Base-by-base conservation (phyloP, 2,888 invertebrate species). In the Drosophila kambysellisi region DNA sequence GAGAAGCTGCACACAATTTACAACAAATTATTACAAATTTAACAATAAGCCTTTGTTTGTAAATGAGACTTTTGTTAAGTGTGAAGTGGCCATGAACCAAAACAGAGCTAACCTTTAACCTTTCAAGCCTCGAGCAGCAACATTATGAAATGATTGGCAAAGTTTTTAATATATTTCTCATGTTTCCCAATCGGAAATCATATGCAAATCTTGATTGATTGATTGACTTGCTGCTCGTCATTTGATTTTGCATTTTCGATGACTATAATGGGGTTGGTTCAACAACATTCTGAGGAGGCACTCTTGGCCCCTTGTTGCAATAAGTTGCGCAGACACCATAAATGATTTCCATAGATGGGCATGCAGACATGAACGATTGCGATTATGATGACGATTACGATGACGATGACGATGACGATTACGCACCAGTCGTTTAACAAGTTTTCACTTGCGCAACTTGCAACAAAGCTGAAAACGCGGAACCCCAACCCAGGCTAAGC, bases 111-210 rank as follows among this genome's bases (percentile, higher is more conserved):
- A 71, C 35, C 60, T 60, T 70, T 80, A 67, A 76, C 60, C 81
- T 75, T 60, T 66, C 11, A 20, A 29, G 33, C 11, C 8, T 17
- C 33, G 25, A 12, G 5, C 8, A 12, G 29, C 17, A 20, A 9
- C 7, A 15, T 76, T 67, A 59, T 74, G 75, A 62, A 63, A 70
- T 33, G 46, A 6, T 5, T 46, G 39, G 32, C 66, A 39, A 56
- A 5, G 7, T 43, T 25, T 37, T 59, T 33, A 32, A 30, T 11
- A 39, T 43, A 48, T 46, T 46, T 62, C 35, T 33, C 17, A 29
- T 83, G 64, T 88, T 73, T 50, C 74, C n/a, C 81, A 86, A 81
- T 83, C 87, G 87, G 71, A 83, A 65, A 78, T 81, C 52, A 62
- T 73, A 83, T 89, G 81, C 83, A 89, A 83, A 83, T 83, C 74